Percentiles rank a stretch among this genome's conserved stretches.
phyloP scores from a whole-genome alignment of 2,888 invertebrate species.

The Philonicus albiceps region DNA sequence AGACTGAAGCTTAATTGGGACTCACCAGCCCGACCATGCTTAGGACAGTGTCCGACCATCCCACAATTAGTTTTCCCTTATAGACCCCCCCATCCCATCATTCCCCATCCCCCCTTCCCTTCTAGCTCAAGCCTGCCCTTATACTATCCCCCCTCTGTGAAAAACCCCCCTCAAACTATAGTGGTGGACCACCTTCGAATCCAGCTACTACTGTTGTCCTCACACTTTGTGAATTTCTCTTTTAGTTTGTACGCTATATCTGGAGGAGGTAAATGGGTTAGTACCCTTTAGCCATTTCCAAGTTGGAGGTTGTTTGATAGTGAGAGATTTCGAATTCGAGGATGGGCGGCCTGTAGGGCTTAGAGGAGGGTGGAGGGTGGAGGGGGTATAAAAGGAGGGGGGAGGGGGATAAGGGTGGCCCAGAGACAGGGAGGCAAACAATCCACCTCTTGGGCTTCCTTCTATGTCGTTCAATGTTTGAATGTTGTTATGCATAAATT shows the following conservation, averaged over 20 bases:
- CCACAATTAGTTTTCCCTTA: constrained; percentile 49
- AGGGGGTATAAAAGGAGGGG: not conserved
- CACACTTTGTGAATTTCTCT: constrained; percentile 45
- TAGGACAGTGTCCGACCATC: constrained; percentile 47
- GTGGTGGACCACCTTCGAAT: constrained; percentile 44
- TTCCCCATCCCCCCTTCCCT: not conserved
- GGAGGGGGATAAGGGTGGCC: not conserved
- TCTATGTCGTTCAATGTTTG: constrained; percentile 53
- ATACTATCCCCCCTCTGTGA: not conserved
- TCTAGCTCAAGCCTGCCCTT: not conserved
- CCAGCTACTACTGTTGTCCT: constrained; percentile 43
- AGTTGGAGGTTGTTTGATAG: constrained; percentile 39
- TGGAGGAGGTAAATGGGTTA: constrained; percentile 40
- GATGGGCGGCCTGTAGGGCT: not conserved
- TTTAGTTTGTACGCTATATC: constrained; percentile 42
- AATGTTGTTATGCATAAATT: constrained; percentile 56
- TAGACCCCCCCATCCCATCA: not conserved
- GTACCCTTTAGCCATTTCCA: constrained; percentile 37
- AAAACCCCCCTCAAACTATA: constrained; percentile 13
- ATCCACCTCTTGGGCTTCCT: constrained; percentile 45
- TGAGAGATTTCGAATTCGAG: constrained; percentile 42
- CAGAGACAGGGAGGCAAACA: constrained; percentile 42
- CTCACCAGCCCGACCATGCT: constrained; percentile 49
- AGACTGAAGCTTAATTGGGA: constrained; percentile 54
- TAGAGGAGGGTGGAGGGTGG: not conserved